Base-by-base conservation (phyloP, 2,888 invertebrate species). In the Pollenia angustigena region DNA sequence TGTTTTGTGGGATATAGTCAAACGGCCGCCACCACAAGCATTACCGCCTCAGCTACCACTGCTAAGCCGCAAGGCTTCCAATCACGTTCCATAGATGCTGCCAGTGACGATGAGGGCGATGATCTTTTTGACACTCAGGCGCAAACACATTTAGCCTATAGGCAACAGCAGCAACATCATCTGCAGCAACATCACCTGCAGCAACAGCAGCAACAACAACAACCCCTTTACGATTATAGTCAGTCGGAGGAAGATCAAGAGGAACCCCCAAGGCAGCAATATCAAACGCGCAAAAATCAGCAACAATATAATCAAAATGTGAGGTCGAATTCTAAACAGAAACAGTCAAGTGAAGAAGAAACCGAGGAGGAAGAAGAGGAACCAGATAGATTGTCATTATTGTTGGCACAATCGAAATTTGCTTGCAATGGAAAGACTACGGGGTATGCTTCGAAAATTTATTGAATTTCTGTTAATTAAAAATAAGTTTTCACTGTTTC, bases 381-480 rank as follows among this genome's bases (percentile, higher is more conserved):
- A 90, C 98, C 98, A 1, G 98, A 98, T 93, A 95, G 97, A 89
- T 94, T 98, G 18, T 95, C 96, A 14, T 93, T 95, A 58, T 94
- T 98, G 69, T 94, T 98, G 85, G 96, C 96, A 76, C 96, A 97
- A 92, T 97, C 97, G 85, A 97, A 96, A 92, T 98, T 98, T 93
- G 95, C 95, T 91, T 98, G 98, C 92, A 94, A 94, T 54, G 95
- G 95, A 90, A 97, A 96, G 91, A 96, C 96, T 91, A 97, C 97
- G 12, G 98, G 98, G 93, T 93, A 89, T 76, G 88, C 85, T 56
- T 11, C 11, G 10, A 7, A 50, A 40, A 7, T 12, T 1, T 40
- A 12, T 1, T 12, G 11, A 4, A 40, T 3, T 44, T 8, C 2
- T 23, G 16, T 10, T 32, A 48, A 4, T 18, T 42, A 18, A 42